Evolutionary conservation across 2,113 vertebrate genomes (phyloP).

Genomic region (Phalacrocorax pelagicus): DNA sequence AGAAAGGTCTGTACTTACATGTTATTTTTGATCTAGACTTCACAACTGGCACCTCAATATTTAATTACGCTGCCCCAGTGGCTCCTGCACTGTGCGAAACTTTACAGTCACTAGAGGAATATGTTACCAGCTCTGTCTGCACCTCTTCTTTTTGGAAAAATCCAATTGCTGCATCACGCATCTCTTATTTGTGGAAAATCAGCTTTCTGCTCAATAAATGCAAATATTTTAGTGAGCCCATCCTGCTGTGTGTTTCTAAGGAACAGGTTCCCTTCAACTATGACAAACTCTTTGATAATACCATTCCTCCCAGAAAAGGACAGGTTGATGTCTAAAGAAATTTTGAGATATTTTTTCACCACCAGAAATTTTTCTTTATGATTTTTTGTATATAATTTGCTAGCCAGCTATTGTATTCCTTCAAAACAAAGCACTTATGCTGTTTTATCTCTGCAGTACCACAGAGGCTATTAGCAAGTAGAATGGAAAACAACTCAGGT

Average conservation of each 20-base stretch:
- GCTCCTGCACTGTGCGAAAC: background rate
- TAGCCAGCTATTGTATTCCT: background rate
- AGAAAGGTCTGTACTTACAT: background rate
- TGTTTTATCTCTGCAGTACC: constrained; percentile 2
- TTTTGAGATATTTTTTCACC: background rate
- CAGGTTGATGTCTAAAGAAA: background rate
- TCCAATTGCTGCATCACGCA: background rate
- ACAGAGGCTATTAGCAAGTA: background rate
- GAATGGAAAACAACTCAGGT: background rate
- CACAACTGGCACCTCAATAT: background rate
- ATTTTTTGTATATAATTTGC: background rate
- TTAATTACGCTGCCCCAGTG: background rate
- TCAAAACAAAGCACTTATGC: constrained; percentile 11
- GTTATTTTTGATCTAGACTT: background rate
- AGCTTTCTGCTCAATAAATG: background rate
- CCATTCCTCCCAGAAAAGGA: background rate
- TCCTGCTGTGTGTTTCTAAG: background rate
- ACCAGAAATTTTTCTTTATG: background rate
- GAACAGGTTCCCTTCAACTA: background rate
- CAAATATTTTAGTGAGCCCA: background rate
- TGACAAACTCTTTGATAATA: background rate
- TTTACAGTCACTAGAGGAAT: background rate
- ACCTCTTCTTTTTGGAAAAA: background rate
- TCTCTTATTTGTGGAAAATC: background rate
- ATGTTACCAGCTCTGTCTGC: background rate